phyloP scores from a whole-genome alignment of 2,797 vertebrate genomes.

The Gymnopithys bicolor region DNA sequence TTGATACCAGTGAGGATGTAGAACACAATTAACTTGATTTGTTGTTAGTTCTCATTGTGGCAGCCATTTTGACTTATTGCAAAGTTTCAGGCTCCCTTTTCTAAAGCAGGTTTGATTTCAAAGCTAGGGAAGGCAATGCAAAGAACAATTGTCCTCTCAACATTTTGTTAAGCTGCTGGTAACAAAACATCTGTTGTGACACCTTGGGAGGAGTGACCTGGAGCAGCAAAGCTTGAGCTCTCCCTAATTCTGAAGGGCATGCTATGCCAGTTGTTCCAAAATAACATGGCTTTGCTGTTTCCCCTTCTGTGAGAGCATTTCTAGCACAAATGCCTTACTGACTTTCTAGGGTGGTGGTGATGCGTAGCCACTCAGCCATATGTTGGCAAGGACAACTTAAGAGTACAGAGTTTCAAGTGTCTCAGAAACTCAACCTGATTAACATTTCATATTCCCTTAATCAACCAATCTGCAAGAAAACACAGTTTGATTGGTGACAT shows the following conservation, averaged over 20 bases:
- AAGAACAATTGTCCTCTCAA: neutral
- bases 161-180: neutral
- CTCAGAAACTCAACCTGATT: neutral
- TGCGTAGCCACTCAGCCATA: neutral
- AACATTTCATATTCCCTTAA: neutral
- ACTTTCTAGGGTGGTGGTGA: neutral
- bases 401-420: neutral
- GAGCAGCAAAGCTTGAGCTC: neutral
- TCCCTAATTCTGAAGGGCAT: neutral
- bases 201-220: neutral
- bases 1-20: neutral
- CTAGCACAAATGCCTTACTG: neutral
- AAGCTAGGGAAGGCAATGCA: neutral
- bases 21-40: neutral
- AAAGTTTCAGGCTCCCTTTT: neutral
- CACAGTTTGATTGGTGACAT: rapidly evolving
- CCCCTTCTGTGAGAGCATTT: neutral
- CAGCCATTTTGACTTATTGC: neutral
- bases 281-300: neutral
- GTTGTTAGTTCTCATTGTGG: rapidly evolving
- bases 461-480: neutral
- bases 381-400: neutral
- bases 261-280: neutral
- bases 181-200: conserved; percentile 9
- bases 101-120: neutral